Conservation (phyloP, 2,797 vertebrate species). For the Oreochromis grahami region DNA sequence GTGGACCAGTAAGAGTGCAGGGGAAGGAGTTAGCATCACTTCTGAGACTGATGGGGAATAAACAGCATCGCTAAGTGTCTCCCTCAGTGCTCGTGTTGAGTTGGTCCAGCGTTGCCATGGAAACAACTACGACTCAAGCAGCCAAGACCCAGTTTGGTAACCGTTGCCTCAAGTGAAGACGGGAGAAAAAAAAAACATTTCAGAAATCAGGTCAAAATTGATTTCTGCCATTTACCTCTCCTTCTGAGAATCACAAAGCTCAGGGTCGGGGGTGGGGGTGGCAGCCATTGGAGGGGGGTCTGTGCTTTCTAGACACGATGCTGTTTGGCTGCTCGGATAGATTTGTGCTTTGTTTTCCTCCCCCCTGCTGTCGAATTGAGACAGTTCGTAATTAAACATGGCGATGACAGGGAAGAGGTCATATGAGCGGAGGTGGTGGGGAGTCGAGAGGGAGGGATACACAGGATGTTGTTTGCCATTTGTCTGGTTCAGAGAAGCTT, state of each 20-base stretch:
- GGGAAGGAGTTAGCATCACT: slow-evolving; percentile 59
- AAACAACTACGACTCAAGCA: slow-evolving; percentile 71
- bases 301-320: not conserved
- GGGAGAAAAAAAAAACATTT: not conserved
- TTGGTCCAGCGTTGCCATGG: slow-evolving; percentile 65
- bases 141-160: slow-evolving; percentile 56
- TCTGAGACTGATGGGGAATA: slow-evolving; percentile 66
- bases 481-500: slow-evolving; percentile 58
- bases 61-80: slow-evolving; percentile 70
- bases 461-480: slow-evolving; percentile 55
- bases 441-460: slow-evolving; percentile 3
- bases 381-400: slow-evolving; percentile 57
- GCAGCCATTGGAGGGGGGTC: not conserved
- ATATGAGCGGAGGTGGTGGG: slow-evolving; percentile 49
- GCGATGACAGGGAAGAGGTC: slow-evolving; percentile 43
- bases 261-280: not conserved
- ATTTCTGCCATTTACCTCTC: slow-evolving; percentile 26
- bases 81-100: slow-evolving; percentile 61
- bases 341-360: slow-evolving; percentile 24
- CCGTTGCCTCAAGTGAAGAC: slow-evolving; percentile 29
- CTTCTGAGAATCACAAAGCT: slow-evolving; percentile 18
- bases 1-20: slow-evolving; percentile 34
- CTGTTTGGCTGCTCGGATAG: slow-evolving; percentile 1
- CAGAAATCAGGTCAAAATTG: slow-evolving; percentile 46
- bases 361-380: slow-evolving; percentile 39